Conservation (phyloP, 1,140 invertebrate species). For the Trigoniulus corallinus region DNA sequence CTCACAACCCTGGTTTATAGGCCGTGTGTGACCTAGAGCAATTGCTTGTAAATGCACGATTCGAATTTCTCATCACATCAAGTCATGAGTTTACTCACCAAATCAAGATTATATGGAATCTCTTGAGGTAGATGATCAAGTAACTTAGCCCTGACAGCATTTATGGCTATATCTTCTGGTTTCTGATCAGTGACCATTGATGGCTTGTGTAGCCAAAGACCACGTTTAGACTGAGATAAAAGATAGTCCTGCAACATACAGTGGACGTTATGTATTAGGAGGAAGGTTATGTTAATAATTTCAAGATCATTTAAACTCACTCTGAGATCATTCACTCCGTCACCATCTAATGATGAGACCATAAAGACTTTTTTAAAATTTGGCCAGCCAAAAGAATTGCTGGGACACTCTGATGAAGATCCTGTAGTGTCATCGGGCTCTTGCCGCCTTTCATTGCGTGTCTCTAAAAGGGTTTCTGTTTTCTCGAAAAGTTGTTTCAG, state of each 20-base stretch:
- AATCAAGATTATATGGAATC: slow-evolving; percentile 56
- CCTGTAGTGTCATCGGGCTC: slow-evolving; percentile 9
- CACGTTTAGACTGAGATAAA: neutral
- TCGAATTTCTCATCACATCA: too few relatives aligned
- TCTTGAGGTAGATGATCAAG: slow-evolving; percentile 61
- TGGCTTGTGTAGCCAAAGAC: slow-evolving; percentile 42
- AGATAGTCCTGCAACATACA: neutral
- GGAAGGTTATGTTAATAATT: slow-evolving; percentile 1
- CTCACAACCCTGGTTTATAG: too few relatives aligned
- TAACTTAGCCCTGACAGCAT: slow-evolving; percentile 56
- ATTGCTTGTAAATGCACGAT: too few relatives aligned
- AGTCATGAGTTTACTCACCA: slow-evolving; percentile 45
- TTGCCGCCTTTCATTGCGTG: slow-evolving; percentile 3
- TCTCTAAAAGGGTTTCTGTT: slow-evolving; percentile 4
- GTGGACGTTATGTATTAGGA: neutral
- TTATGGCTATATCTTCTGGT: slow-evolving; percentile 44
- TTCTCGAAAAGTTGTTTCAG: slow-evolving; percentile 21
- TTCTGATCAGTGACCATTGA: slow-evolving; percentile 50
- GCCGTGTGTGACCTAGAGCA: too few relatives aligned
- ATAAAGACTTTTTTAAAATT: slow-evolving; percentile 73
- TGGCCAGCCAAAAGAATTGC: slow-evolving; percentile 39
- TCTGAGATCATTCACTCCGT: slow-evolving; percentile 55
- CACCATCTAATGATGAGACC: slow-evolving; percentile 60
- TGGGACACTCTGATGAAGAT: neutral
- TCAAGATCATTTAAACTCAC: slow-evolving; percentile 27